Percentiles rank a stretch among this genome's conserved stretches.
These are phyloP conservation scores for Chaenodraco wilsoni DNA, from an alignment of 2,797 vertebrate genomes.

Conservation along the genomic window DNA sequence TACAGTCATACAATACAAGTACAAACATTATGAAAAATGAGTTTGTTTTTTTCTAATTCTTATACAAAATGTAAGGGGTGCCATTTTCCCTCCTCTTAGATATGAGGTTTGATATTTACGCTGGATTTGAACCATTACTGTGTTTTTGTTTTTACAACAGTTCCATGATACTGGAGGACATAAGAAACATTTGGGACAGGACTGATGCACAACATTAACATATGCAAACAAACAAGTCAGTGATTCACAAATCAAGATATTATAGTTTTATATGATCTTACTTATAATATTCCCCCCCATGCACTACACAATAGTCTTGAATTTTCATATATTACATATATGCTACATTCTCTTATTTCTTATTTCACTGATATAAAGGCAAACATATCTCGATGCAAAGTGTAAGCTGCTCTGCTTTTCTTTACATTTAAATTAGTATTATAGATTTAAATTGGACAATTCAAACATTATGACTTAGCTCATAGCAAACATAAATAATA, in stretches of 20 bases:
- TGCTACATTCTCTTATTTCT: conserved; percentile 86
- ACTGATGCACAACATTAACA: conserved; percentile 81
- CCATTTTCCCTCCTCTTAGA: conserved; percentile 58
- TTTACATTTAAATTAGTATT: conserved; percentile 82
- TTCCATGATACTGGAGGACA: conserved; percentile 73
- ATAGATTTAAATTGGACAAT: conserved; percentile 75
- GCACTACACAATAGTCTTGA: conserved; percentile 83
- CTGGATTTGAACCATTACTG: conserved; percentile 54
- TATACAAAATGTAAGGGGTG: conserved; percentile 75
- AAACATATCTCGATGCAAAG: conserved; percentile 83
- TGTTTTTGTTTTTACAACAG: conserved; percentile 61
- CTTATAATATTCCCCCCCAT: conserved; percentile 77
- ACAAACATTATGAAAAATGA: conserved; percentile 81
- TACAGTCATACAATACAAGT: conserved; percentile 75
- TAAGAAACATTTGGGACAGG: conserved; percentile 76
- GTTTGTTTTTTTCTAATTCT: conserved; percentile 59
- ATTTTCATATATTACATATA: conserved; percentile 85
- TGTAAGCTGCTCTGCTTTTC: conserved; percentile 80
- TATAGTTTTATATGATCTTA: conserved; percentile 80
- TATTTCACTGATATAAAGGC: conserved; percentile 85
- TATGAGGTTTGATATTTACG: conserved; percentile 61
- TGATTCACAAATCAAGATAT: conserved; percentile 81
- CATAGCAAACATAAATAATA: conserved; percentile 84
- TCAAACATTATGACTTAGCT: conserved; percentile 83
- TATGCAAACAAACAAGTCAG: conserved; percentile 80